Evolutionary conservation across 2,113 vertebrate species (phyloP).

Genomic region (Dendropsophus ebraccatus): DNA sequence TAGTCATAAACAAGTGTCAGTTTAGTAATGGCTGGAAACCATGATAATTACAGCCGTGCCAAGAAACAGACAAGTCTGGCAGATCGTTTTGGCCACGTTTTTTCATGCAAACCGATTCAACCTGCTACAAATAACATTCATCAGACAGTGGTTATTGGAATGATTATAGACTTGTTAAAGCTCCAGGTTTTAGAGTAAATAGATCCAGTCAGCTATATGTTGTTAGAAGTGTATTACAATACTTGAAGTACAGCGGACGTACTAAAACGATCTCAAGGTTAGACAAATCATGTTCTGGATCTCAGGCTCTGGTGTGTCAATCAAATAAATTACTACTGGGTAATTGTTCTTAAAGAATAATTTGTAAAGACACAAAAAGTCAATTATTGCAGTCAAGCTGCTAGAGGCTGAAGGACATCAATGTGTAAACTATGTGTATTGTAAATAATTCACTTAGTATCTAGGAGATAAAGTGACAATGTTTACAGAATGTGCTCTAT

Average conservation of each 20-base stretch:
- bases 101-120: slow-evolving; percentile 21
- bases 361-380: slow-evolving; percentile 2
- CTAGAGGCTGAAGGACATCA: slow-evolving; percentile 17
- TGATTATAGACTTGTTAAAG: slow-evolving; percentile 1
- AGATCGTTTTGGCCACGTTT: slow-evolving; percentile 9
- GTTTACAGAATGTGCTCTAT: slow-evolving; percentile 12
- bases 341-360: slow-evolving; percentile 13
- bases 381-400: not conserved
- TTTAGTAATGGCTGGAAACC: slow-evolving; percentile 39
- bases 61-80: slow-evolving; percentile 21
- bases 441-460: slow-evolving; percentile 39
- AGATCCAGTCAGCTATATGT: not conserved
- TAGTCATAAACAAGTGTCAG: slow-evolving; percentile 32
- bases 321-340: not conserved
- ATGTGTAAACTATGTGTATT: slow-evolving; percentile 23
- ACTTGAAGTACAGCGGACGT: not conserved
- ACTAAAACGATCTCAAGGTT: not conserved
- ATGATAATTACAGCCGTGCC: slow-evolving; percentile 2
- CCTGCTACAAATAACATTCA: slow-evolving; percentile 3
- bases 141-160: slow-evolving; percentile 15
- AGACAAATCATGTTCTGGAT: not conserved
- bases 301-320: not conserved
- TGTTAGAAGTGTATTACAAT: not conserved
- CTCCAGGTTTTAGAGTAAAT: not conserved
- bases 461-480: slow-evolving; percentile 39